phyloP scores from a whole-genome alignment of 1,140 invertebrate species.

The Hylyphantes graminicola region DNA sequence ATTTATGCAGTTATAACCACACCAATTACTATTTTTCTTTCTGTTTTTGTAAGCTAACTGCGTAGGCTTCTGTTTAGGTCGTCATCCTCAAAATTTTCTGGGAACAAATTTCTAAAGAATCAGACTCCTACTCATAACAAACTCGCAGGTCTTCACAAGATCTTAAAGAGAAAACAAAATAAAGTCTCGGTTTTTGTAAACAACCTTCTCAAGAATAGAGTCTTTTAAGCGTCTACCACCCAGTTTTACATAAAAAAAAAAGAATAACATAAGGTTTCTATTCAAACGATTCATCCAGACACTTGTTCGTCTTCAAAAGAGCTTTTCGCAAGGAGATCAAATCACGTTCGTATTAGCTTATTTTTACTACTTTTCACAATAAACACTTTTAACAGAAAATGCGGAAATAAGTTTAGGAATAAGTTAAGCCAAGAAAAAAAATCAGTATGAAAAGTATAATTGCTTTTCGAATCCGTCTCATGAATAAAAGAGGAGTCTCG shows the following conservation, averaged over 20 bases:
- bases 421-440: slow-evolving; percentile 6
- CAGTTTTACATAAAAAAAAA: slow-evolving; percentile 2
- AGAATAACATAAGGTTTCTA: slow-evolving; percentile 14
- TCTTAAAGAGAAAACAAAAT: too few species aligned
- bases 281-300: slow-evolving; percentile 26
- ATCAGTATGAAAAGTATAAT: slow-evolving; percentile 20
- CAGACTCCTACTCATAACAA: too few species aligned
- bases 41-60: too few species aligned
- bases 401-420: slow-evolving; percentile 36
- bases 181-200: background rate
- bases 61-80: too few species aligned
- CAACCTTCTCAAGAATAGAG: background rate
- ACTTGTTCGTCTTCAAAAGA: slow-evolving; percentile 10
- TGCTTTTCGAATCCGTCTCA: slow-evolving; percentile 21
- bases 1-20: too few species aligned
- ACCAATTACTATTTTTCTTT: too few species aligned
- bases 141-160: too few species aligned
- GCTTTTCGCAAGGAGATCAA: too few species aligned
- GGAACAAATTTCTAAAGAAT: too few species aligned
- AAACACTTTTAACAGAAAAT: background rate
- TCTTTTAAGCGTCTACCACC: background rate
- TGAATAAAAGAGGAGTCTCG: slow-evolving; percentile 44
- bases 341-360: too few species aligned
- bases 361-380: too few species aligned
- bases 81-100: too few species aligned